Base-by-base conservation (phyloP, 2,113 vertebrate species). In the Nymphicus hollandicus region DNA sequence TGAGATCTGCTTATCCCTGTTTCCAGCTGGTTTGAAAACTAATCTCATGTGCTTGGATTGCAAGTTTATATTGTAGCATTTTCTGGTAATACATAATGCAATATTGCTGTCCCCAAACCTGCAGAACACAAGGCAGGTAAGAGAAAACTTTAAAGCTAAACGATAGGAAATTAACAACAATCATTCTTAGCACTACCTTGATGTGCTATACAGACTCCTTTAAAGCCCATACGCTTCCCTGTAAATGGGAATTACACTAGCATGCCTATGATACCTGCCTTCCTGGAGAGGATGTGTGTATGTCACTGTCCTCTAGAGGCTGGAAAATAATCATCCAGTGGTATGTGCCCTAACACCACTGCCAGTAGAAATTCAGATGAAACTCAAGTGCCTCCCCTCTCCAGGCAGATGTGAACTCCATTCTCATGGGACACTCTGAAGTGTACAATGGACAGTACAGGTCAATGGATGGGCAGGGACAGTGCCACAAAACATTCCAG, bases 401-500 rank as follows among this genome's bases (percentile, higher is more conserved):
- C 8, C 63, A 64, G 52, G 3, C 29, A 80, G 20, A 19, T 9
- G 53, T 46, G 61, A 81, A 39, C 29, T 25, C 46, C 47, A 29
- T 17, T 39, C 56, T 20, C 17, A 5, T 2, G 24, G 76, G 50
- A 37, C 9, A 17, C 63, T 68, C n/a, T 56, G 33, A 18, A 20
- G n/a, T 4, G 22, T 19, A 8, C 44, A 49, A 17, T 3, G 76
- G 69, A 27, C 50, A 25, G 53, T 39, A 72, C 11, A 49, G 46
- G 24, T 8, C 43, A 64, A 27, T 13, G 69, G 22, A 14, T 1
- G 12, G 53, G 52, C 47, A 80, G 24, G 31, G 22, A 12, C 9
- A 53, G 5, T 1, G 13, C 23, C 80, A 53, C 11, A 44, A 12
- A 37, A 24, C 0, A 0, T n/a, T n/a, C 37, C 37, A 44, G 20